These are phyloP conservation scores for Oenanthe melanoleuca DNA, from an alignment of 2,113 vertebrate species.

Conservation along the genomic window DNA sequence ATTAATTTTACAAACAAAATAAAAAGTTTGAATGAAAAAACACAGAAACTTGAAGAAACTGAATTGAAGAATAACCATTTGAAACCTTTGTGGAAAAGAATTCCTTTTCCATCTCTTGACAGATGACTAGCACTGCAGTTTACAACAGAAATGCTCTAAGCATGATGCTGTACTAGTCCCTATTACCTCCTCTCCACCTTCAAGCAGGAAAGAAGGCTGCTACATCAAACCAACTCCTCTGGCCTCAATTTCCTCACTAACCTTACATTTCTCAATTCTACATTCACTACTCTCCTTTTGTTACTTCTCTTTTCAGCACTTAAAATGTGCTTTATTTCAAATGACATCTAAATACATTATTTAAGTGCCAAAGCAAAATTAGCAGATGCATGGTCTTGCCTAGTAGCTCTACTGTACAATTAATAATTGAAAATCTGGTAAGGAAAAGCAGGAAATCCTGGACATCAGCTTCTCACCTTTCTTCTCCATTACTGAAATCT, in stretches of 20 bases:
- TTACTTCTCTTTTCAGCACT: background rate
- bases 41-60: background rate
- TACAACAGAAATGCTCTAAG: background rate
- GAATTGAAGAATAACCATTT: background rate
- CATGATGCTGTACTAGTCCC: background rate
- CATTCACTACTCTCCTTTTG: background rate
- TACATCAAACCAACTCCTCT: accelerated
- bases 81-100: background rate
- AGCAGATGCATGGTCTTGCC: background rate
- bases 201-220: background rate
- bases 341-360: background rate
- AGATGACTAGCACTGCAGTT: background rate
- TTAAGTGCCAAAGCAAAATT: background rate
- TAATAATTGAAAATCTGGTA: background rate
- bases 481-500: background rate
- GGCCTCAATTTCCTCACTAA: background rate
- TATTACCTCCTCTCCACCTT: background rate
- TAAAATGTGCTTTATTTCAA: background rate
- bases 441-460: background rate
- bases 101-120: background rate
- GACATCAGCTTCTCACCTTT: background rate
- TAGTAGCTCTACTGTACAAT: background rate
- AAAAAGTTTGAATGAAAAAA: background rate
- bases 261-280: background rate
- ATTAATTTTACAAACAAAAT: background rate